Evolutionary conservation across 2,797 vertebrate genomes (phyloP), one percentile per base, ranked within the genome.

Genomic region (Sebastes wilsoni): DNA sequence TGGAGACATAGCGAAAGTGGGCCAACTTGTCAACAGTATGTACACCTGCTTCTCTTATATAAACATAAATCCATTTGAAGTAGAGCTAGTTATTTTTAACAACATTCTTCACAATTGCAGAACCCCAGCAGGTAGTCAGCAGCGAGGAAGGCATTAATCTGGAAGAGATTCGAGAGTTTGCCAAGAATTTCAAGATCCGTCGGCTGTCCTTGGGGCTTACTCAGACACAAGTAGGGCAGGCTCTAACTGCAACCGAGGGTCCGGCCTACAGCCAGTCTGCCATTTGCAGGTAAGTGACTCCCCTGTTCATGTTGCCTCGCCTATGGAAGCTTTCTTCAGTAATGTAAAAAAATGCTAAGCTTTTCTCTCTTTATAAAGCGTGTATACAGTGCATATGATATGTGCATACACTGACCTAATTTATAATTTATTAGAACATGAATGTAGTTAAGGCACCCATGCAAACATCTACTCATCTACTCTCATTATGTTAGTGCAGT

Each of bases 171-270:
- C 96, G 98, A n/a, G 98, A 99, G 91, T 99, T 99, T 90, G 98
- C 98, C 92, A 99, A 99, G 95, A 99, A 98, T 91, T 99, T 99
- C 93, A 99, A 99, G 95, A 98, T 99, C 85, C 97, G 98, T 0
- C 96, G 98, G 66, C 94, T 99, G 42, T 99, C 98, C 30, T 92
- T 99, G 67, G 98, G 98, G 22, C 96, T 99, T 52, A 99, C 98
- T 0, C 98, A 99, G 96, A 99, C 98, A 1, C 98, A 99, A 96
- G 98, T 99, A 90, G 98, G 98, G 2, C 98, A 99, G 88, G 98
- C 98, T 4, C 95, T 99, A 81, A 99, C 98, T 0, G 98, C 98
- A 1, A 99, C 98, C 0, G 98, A 99, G 90, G 98, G 98, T 4
- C 98, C 98, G 0, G 98, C 98, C 6, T 99, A 99, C 94, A 99